These are phyloP conservation scores for Aphelenchoides avenae DNA, from an alignment of 1,140 invertebrate species.

Conservation along the genomic window DNA sequence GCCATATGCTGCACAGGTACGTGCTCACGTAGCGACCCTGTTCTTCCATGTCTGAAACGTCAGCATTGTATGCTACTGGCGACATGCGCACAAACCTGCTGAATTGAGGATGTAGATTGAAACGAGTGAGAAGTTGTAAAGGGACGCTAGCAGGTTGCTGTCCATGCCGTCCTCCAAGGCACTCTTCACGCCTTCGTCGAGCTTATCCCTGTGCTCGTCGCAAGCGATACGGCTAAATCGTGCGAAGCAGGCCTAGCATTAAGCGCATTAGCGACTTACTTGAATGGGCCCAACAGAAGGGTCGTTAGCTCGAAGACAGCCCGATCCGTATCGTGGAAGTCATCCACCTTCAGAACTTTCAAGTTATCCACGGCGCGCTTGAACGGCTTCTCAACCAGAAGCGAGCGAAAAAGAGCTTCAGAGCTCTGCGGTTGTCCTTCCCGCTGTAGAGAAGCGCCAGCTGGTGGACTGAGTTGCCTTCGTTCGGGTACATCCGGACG, in stretches of 20 bases:
- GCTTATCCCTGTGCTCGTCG: constrained; percentile 6
- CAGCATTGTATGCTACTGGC: constrained; percentile 7
- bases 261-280: neutral
- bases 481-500: neutral
- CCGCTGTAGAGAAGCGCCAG: constrained; percentile 6
- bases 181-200: constrained; percentile 7
- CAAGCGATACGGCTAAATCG: constrained; percentile 9
- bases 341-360: neutral
- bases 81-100: neutral
- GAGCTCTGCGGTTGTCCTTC: neutral
- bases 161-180: neutral
- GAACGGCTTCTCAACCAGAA: neutral
- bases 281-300: neutral
- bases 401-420: constrained; percentile 4
- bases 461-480: constrained; percentile 12
- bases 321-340: neutral
- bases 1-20: constrained; percentile 10
- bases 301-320: neutral
- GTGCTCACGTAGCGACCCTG: constrained; percentile 9
- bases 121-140: constrained; percentile 5
- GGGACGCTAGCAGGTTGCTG: neutral
- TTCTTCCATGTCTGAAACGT: constrained; percentile 1
- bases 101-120: neutral
- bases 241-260: no score
- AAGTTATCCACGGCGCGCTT: constrained; percentile 3